Conservation (phyloP, 1,140 invertebrate genomes). For the Rhopalosiphum padi region DNA sequence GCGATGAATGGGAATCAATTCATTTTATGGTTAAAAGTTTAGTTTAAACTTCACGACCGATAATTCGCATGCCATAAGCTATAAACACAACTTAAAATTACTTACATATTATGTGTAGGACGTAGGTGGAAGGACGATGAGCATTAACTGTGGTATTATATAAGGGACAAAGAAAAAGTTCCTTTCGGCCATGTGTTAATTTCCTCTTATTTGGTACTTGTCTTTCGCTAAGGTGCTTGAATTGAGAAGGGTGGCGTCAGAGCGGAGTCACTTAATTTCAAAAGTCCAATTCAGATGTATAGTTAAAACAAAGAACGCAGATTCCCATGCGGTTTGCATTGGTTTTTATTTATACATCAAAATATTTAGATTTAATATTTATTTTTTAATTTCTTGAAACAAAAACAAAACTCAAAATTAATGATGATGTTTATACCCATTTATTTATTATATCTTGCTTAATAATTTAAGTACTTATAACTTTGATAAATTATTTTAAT, state of each 20-base stretch:
- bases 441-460: background rate
- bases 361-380: background rate
- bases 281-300: background rate
- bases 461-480: too few relatives aligned
- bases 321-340: background rate
- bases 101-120: too few relatives aligned
- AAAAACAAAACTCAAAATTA: background rate
- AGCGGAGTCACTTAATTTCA: background rate
- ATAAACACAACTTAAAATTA: too few relatives aligned
- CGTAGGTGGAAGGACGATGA: too few relatives aligned
- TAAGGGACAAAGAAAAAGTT: background rate
- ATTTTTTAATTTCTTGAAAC: too few relatives aligned
- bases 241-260: background rate
- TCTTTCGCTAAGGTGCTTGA: background rate
- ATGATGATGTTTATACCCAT: background rate
- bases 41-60: too few relatives aligned
- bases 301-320: background rate
- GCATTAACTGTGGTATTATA: too few relatives aligned
- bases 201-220: background rate
- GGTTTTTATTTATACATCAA: background rate
- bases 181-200: background rate
- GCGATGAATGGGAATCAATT: too few relatives aligned
- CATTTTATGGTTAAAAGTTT: too few relatives aligned
- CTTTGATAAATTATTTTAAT: too few relatives aligned
- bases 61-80: too few relatives aligned